Conservation (phyloP, 2,113 vertebrate species). For the Odontophorus gujanensis region DNA sequence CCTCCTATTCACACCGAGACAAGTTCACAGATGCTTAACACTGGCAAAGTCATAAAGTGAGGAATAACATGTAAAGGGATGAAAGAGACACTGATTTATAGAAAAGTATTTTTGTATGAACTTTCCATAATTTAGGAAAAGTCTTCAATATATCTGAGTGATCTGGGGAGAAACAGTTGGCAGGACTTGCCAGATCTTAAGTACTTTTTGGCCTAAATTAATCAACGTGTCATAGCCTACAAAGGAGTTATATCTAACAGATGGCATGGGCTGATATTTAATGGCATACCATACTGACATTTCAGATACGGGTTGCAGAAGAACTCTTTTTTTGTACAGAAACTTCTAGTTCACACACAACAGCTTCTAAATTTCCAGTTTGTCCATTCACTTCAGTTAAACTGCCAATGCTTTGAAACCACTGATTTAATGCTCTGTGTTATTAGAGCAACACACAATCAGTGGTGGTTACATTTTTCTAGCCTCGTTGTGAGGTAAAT, state of each 20-base stretch:
- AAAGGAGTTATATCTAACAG: not conserved
- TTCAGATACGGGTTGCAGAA: not conserved
- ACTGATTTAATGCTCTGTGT: not conserved
- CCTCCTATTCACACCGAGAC: not conserved
- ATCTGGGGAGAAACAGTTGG: not conserved
- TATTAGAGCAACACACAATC: not conserved
- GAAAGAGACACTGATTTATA: not conserved
- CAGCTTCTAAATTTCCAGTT: not conserved
- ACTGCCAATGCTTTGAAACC: not conserved
- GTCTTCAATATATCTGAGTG: not conserved
- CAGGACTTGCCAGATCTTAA: not conserved
- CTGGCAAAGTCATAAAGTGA: not conserved
- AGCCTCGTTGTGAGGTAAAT: not conserved
- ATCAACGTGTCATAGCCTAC: not conserved
- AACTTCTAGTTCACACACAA: not conserved
- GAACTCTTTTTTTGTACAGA: not conserved
- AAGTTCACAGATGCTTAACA: not conserved
- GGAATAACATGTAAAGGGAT: not conserved
- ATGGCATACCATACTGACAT: not conserved
- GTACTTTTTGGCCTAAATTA: slow-evolving; percentile 30
- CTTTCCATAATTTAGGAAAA: not conserved
- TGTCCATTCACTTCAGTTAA: not conserved
- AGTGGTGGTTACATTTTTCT: not conserved
- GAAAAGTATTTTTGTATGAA: not conserved
- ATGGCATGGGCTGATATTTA: rapidly evolving